These are phyloP conservation scores for Limonius californicus DNA, from an alignment of 1,140 invertebrate species.

Conservation along the genomic window DNA sequence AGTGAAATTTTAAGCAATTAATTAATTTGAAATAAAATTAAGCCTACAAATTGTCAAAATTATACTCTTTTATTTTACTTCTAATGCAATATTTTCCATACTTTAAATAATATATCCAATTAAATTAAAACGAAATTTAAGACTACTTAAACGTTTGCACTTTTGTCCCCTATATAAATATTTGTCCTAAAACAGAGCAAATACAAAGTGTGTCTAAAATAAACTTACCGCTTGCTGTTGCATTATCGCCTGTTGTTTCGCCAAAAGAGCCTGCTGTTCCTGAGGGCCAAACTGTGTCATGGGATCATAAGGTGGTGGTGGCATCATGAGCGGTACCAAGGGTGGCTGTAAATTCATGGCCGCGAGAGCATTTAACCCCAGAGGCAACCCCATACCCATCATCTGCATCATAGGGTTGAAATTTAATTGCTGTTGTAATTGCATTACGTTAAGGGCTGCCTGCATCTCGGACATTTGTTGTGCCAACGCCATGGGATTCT, in stretches of 20 bases:
- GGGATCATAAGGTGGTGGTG: slow-evolving; percentile 69
- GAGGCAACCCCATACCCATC: slow-evolving; percentile 79
- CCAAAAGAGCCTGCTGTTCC: slow-evolving; percentile 52
- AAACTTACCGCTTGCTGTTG: slow-evolving; percentile 65
- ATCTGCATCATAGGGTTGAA: slow-evolving; percentile 79
- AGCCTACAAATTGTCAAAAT: no score
- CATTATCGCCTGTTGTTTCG: slow-evolving; percentile 66
- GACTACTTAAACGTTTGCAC: no score
- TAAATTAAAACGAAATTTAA: no score
- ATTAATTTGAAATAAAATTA: no score
- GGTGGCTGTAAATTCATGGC: slow-evolving; percentile 86
- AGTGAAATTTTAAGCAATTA: no score
- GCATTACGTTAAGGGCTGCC: slow-evolving; percentile 81
- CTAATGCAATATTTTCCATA: no score
- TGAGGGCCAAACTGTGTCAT: slow-evolving; percentile 58
- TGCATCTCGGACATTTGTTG: slow-evolving; percentile 83
- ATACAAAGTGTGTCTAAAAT: no score
- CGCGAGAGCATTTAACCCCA: slow-evolving; percentile 77
- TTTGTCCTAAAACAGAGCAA: no score
- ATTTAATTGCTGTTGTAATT: slow-evolving; percentile 79
- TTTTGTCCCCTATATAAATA: no score
- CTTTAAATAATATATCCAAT: no score
- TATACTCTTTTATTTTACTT: no score
- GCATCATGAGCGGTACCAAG: slow-evolving; percentile 86
- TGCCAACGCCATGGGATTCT: slow-evolving; percentile 60